A percentile compares a stretch with the other conserved stretches of the same genome.
Conservation (phyloP, 1,140 invertebrate species). For the Euwallacea fornicatus region DNA sequence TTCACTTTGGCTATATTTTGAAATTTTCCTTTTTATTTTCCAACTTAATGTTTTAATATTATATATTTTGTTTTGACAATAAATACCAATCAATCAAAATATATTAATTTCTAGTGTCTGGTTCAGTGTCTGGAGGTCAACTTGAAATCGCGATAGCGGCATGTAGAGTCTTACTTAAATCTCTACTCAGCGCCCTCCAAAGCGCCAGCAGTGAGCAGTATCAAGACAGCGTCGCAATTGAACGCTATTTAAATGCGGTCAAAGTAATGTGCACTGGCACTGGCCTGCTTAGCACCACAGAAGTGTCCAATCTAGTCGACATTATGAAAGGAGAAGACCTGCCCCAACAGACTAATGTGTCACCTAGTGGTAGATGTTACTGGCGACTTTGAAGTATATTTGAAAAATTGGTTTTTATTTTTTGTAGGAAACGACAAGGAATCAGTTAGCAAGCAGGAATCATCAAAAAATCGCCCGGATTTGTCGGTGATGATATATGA, state of each 20-base stretch:
- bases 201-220: conserved; percentile 43
- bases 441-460: conserved; percentile 57
- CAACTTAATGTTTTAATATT: too few relatives aligned
- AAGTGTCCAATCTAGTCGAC: conserved; percentile 64
- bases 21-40: background rate
- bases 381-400: background rate
- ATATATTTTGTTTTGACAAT: too few relatives aligned
- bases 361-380: conserved; percentile 54
- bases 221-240: conserved; percentile 47
- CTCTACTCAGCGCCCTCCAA: conserved; percentile 49
- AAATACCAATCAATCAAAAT: background rate
- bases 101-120: conserved; percentile 46
- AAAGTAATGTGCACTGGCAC: conserved; percentile 63
- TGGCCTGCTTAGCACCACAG: conserved; percentile 59
- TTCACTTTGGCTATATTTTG: too few relatives aligned
- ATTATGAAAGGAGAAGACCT: conserved; percentile 70
- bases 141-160: conserved; percentile 51
- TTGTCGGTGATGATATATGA: conserved; percentile 67
- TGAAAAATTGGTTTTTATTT: background rate
- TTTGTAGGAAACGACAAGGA: conserved; percentile 57
- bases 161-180: conserved; percentile 50
- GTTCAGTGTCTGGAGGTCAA: conserved; percentile 50
- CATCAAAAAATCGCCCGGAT: conserved; percentile 63
- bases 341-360: conserved; percentile 61
- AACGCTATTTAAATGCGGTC: conserved; percentile 60